phyloP scores from a whole-genome alignment of 2,797 vertebrate species.

The Sebastes hubbsi region DNA sequence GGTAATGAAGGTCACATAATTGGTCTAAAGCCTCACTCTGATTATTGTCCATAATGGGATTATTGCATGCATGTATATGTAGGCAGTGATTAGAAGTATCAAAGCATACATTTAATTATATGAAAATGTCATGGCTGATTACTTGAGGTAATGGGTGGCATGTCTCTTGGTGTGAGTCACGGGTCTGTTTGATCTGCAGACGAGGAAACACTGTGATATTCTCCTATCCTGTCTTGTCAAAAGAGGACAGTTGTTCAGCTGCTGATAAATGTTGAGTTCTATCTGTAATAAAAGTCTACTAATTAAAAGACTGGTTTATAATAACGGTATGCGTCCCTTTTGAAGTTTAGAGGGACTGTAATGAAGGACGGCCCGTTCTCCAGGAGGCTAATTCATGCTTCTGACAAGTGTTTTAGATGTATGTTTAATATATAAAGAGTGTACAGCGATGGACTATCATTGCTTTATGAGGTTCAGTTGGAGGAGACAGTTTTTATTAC shows the following conservation, averaged over 20 bases:
- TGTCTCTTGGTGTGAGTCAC: background rate
- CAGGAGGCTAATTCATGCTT: background rate
- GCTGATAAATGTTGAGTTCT: background rate
- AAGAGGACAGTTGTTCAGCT: background rate
- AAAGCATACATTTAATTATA: conserved; percentile 3
- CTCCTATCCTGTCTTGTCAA: background rate
- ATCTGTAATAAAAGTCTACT: background rate
- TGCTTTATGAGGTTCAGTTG: conserved; percentile 14
- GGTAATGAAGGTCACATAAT: conserved; percentile 4
- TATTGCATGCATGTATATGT: conserved; percentile 18
- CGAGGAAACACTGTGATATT: background rate
- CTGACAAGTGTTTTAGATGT: conserved; percentile 16
- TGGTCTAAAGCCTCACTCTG: conserved; percentile 1
- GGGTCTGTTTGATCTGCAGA: background rate
- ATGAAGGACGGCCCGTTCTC: background rate
- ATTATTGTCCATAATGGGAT: conserved; percentile 21
- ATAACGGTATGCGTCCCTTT: background rate
- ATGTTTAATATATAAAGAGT: background rate
- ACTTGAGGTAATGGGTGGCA: background rate
- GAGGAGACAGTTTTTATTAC: conserved; percentile 38
- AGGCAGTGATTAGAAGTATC: background rate
- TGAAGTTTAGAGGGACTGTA: background rate
- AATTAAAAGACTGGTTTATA: background rate
- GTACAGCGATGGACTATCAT: background rate
- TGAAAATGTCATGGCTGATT: conserved; percentile 6